Percentiles rank a stretch among this genome's conserved stretches.
Conservation (phyloP, 2,888 invertebrate species). For the Phrixothrix hirtus region DNA sequence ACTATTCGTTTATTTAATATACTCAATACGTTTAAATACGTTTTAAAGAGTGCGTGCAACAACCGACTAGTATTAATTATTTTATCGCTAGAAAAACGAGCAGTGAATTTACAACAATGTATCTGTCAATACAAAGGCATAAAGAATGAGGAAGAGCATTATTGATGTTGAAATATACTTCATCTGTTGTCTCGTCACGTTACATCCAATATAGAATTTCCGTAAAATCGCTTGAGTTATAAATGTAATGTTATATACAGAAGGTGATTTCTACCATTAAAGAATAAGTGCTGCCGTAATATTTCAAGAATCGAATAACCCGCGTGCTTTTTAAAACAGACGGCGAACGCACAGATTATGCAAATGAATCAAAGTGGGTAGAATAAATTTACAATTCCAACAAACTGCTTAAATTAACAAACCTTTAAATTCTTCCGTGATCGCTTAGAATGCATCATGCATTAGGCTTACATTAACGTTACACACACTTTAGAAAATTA, state of each 20-base stretch:
- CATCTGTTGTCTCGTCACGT: slow-evolving; percentile 17
- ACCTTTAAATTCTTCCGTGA: slow-evolving; percentile 21
- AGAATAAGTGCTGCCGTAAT: not conserved
- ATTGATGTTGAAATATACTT: slow-evolving; percentile 20
- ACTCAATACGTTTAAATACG: no score
- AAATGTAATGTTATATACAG: slow-evolving; percentile 11
- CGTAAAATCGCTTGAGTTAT: slow-evolving; percentile 12
- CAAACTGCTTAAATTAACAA: slow-evolving; percentile 14
- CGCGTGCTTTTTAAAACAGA: slow-evolving; percentile 4
- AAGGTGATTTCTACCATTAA: slow-evolving; percentile 10
- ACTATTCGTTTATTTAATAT: not conserved
- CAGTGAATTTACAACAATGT: no score
- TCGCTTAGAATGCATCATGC: slow-evolving; percentile 8
- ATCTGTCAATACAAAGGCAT: slow-evolving; percentile 1
- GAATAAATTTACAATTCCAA: slow-evolving; percentile 21
- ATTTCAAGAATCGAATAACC: slow-evolving; percentile 3
- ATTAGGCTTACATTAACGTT: slow-evolving; percentile 11
- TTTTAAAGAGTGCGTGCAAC: not conserved
- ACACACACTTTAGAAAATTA: slow-evolving; percentile 15
- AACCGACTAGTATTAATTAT: no score
- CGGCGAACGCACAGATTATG: slow-evolving; percentile 11
- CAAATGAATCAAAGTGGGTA: slow-evolving; percentile 8
- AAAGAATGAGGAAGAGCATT: slow-evolving; percentile 1
- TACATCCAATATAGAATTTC: slow-evolving; percentile 14
- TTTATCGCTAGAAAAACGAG: not conserved